phyloP scores from a whole-genome alignment of 2,113 vertebrate genomes.

The Poecile atricapillus region DNA sequence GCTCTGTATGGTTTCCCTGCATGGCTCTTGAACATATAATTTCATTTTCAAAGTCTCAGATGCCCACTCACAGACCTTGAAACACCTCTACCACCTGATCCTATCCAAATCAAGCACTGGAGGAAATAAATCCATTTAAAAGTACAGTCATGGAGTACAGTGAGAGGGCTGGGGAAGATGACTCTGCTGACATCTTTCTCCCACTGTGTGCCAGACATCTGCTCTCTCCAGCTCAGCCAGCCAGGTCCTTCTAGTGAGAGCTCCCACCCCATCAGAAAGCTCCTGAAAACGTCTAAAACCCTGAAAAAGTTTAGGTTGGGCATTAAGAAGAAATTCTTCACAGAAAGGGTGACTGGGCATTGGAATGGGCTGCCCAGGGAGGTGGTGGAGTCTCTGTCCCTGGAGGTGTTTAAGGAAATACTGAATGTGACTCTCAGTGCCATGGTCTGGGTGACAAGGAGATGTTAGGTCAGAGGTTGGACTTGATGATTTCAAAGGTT shows the following conservation, averaged over 20 bases:
- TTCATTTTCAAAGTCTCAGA: not conserved
- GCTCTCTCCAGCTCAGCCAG: not conserved
- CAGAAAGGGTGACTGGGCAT: too few relatives aligned
- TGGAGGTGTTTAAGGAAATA: too few relatives aligned
- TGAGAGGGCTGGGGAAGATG: not conserved
- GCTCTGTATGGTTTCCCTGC: not conserved
- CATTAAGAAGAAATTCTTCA: too few relatives aligned
- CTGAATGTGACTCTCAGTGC: too few relatives aligned
- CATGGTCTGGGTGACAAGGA: too few relatives aligned
- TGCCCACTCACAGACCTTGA: not conserved
- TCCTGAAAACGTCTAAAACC: too few relatives aligned
- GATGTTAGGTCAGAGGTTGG: too few relatives aligned
- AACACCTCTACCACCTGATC: not conserved
- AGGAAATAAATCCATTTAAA: not conserved
- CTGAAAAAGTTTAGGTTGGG: too few relatives aligned
- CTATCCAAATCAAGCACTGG: not conserved
- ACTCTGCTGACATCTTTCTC: not conserved
- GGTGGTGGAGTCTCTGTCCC: too few relatives aligned
- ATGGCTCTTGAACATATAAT: not conserved
- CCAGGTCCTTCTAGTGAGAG: not conserved
- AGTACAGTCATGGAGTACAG: not conserved
- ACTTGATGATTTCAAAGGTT: not conserved
- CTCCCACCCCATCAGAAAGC: not conserved
- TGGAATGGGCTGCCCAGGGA: too few relatives aligned
- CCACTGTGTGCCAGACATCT: not conserved